Conservation (phyloP, 2,113 vertebrate genomes). For the Prietella phreatophila region DNA sequence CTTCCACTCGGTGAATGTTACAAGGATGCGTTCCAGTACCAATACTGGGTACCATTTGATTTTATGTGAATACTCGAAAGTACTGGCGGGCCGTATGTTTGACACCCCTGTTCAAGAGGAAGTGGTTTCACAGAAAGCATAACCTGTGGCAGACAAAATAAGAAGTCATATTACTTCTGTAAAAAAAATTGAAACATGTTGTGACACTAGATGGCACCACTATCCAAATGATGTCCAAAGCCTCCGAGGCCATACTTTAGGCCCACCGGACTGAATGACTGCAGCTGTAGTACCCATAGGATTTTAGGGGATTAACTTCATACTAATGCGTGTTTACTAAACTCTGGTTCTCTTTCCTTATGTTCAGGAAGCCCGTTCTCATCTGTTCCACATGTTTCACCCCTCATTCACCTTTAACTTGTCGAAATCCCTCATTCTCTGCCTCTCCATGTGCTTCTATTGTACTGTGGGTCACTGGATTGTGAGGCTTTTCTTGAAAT, state of each 20-base stretch:
- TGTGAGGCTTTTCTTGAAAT: constrained; percentile 34
- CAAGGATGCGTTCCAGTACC: no score
- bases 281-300: neutral
- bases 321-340: constrained; percentile 1
- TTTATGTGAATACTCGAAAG: no score
- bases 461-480: constrained; percentile 42
- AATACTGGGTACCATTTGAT: no score
- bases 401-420: constrained; percentile 35
- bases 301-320: neutral
- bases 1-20: no score
- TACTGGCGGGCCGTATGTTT: no score
- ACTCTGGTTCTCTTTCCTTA: neutral
- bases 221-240: constrained; percentile 20
- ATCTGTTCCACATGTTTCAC: constrained; percentile 34
- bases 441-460: constrained; percentile 29
- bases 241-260: neutral
- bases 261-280: neutral
- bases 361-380: neutral
- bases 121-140: constrained; percentile 34
- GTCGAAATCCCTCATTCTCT: constrained; percentile 18
- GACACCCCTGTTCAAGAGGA: no score
- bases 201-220: constrained; percentile 56
- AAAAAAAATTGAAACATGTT: neutral
- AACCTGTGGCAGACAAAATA: neutral
- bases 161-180: constrained; percentile 18